Percentiles rank a stretch among this genome's conserved stretches.
Evolutionary conservation across 2,797 vertebrate genomes (phyloP).

Genomic region (Eulemur albifrons): DNA sequence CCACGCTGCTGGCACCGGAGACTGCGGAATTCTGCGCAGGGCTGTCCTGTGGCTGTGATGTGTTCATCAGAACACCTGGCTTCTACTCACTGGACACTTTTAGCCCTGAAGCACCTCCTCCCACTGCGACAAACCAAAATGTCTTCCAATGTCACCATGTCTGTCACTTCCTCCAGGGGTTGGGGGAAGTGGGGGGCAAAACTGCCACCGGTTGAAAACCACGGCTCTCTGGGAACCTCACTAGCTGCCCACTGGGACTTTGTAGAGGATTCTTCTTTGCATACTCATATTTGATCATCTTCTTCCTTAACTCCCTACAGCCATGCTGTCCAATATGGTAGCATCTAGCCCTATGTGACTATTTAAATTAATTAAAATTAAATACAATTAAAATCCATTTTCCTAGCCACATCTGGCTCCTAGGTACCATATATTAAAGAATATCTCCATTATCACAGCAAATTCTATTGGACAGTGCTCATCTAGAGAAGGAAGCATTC

Average conservation of each 20-base stretch:
- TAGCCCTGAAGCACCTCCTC: neutral
- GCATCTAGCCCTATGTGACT: rapidly evolving
- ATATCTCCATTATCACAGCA: too few species aligned
- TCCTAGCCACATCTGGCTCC: neutral
- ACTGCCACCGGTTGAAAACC: neutral
- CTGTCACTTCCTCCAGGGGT: too few species aligned
- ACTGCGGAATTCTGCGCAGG: rapidly evolving
- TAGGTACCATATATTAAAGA: rapidly evolving
- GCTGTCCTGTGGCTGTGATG: rapidly evolving
- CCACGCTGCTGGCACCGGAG: rapidly evolving
- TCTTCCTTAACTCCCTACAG: neutral
- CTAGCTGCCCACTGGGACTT: neutral
- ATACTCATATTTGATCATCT: neutral
- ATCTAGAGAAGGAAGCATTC: too few species aligned
- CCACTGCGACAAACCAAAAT: neutral
- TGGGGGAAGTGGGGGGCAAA: too few species aligned
- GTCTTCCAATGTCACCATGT: neutral
- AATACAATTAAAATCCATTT: too few species aligned
- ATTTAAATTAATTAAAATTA: neutral
- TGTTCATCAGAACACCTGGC: rapidly evolving
- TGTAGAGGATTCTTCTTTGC: neutral
- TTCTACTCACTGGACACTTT: neutral
- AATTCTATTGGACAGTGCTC: too few species aligned
- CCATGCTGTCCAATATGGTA: too few species aligned
- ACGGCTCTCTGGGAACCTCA: too few species aligned